Base-by-base conservation (phyloP, 2,888 invertebrate genomes). In the Thelaira solivaga region DNA sequence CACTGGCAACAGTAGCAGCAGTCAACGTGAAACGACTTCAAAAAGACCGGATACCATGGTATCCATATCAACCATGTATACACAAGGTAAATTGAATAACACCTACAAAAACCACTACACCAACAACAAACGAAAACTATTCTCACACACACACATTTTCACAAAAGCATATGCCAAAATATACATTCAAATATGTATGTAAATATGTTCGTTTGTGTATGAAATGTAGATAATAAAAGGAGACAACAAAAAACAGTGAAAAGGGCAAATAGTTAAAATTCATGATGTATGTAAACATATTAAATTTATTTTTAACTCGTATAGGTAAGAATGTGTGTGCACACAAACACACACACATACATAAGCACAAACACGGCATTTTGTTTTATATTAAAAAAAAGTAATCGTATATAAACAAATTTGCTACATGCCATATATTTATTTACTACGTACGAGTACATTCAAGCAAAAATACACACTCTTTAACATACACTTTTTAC, bases 51-150 rank as follows among this genome's bases (percentile, higher is more conserved):
- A 89, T 73, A 88, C 88, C 39, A 88, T 87, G 53, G 86, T 81
- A 53, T 89, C 89, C 68, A 88, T 85, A 72, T 86, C 87, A 74
- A 88, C 89, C 41, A 86, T 88, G 83, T 89, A 87, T 59, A 88
- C 86, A 83, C 86, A 87, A 84, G 89, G 89, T 89, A 86, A 86
- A 85, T 82, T 62, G 29, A 69, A 78, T 67, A 57, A 74, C 36
- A 69, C 45, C 65, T 34, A 61, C 36, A 55, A 39, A 71, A 49
- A 18, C n/a, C n/a, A n/a, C n/a, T n/a, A n/a, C n/a, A n/a, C n/a
- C n/a, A n/a, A n/a, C n/a, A 7, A 20, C 24, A 43, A 20, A 2
- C n/a, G 22, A n/a, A n/a, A n/a, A n/a, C n/a, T 13, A 31, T 8
- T 41, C 16, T 41, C 11, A 59, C 22, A 41, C 8, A 55, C 57